Percentiles rank a stretch among this genome's conserved stretches.
phyloP scores from a whole-genome alignment of 2,113 vertebrate species.

The Apteryx owenii region DNA sequence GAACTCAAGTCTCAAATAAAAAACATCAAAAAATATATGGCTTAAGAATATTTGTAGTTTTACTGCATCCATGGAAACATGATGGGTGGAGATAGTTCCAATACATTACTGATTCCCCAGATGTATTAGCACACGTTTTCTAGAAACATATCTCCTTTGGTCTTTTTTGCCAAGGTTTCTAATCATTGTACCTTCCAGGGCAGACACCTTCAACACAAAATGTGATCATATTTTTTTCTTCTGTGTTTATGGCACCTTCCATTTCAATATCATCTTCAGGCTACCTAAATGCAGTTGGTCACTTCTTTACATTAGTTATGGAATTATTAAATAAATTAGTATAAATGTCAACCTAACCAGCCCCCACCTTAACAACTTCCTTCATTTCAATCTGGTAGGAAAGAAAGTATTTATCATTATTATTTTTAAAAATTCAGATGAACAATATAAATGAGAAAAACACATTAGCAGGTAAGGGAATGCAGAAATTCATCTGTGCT shows the following conservation, averaged over 20 bases:
- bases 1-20: neutral
- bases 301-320: neutral
- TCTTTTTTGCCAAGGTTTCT: neutral
- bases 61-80: constrained; percentile 9
- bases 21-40: neutral
- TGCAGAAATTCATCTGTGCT: neutral
- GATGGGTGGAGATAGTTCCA: neutral
- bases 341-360: neutral
- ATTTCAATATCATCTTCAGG: neutral
- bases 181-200: neutral
- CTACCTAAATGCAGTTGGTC: neutral
- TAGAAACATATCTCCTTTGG: neutral
- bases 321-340: neutral
- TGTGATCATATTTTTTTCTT: neutral
- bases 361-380: neutral
- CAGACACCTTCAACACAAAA: neutral
- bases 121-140: neutral
- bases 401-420: neutral
- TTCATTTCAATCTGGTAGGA: neutral
- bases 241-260: neutral
- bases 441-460: constrained; percentile 9
- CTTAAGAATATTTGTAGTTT: neutral
- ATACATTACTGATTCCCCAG: neutral
- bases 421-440: neutral
- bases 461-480: neutral